Percentiles rank a stretch among this genome's conserved stretches.
Evolutionary conservation across 2,113 vertebrate genomes (phyloP).

Genomic region (Stigmatopora nigra): DNA sequence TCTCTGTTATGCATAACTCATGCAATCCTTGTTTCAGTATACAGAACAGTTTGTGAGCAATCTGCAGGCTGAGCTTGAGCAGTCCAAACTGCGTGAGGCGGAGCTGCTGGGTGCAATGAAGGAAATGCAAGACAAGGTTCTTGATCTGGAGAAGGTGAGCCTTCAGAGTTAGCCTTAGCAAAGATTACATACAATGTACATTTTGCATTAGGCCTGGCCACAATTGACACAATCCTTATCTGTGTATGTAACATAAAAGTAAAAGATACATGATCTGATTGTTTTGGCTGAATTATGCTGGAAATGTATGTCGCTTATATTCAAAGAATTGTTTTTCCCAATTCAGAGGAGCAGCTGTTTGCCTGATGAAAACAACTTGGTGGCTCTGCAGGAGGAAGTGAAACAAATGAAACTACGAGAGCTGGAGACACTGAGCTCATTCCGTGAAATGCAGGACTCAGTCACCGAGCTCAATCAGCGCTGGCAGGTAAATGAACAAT

Average conservation of each 20-base stretch:
- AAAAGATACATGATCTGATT: neutral
- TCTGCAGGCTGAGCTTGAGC: slow-evolving; percentile 82
- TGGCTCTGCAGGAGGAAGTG: slow-evolving; percentile 82
- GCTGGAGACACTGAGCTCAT: slow-evolving; percentile 75
- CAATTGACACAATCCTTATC: neutral
- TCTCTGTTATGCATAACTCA: neutral
- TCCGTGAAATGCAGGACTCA: slow-evolving; percentile 79
- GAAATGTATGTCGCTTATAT: neutral
- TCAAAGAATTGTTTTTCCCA: neutral
- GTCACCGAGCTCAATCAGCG: slow-evolving; percentile 86
- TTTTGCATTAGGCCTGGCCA: neutral
- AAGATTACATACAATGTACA: neutral
- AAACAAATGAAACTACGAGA: slow-evolving; percentile 84
- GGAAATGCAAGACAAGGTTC: slow-evolving; percentile 94
- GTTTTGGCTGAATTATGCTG: neutral
- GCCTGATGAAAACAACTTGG: slow-evolving; percentile 86
- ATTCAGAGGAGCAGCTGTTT: slow-evolving; percentile 80
- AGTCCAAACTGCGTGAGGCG: slow-evolving; percentile 78
- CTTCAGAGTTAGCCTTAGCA: neutral
- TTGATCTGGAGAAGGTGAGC: slow-evolving; percentile 88
- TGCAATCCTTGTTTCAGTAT: slow-evolving; percentile 55
- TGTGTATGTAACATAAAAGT: neutral
- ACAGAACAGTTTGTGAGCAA: slow-evolving; percentile 80
- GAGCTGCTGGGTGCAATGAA: slow-evolving; percentile 83
- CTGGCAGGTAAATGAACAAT: slow-evolving; percentile 80